Evolutionary conservation across 2,888 invertebrate species (phyloP).

Genomic region (Coecobrya sp.): DNA sequence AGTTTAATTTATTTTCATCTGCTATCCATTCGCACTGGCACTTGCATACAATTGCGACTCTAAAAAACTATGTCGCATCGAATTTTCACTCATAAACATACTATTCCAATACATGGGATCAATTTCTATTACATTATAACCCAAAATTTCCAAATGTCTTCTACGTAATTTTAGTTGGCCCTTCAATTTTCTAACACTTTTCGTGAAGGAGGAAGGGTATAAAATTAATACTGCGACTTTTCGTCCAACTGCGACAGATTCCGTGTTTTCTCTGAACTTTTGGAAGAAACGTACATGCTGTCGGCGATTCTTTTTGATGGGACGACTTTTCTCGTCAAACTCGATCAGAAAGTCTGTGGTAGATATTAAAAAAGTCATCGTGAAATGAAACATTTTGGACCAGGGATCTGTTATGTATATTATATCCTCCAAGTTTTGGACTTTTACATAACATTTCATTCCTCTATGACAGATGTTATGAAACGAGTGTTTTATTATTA

Average conservation of each 20-base stretch:
- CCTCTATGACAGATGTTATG: too few relatives aligned
- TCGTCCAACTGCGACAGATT: slow-evolving; percentile 67
- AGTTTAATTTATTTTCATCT: not conserved
- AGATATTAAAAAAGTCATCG: too few relatives aligned
- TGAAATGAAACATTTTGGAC: not conserved
- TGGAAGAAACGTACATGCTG: slow-evolving; percentile 51
- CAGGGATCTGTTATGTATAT: too few relatives aligned
- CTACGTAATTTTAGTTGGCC: slow-evolving; percentile 89
- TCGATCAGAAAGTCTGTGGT: slow-evolving; percentile 86
- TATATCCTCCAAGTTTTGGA: too few relatives aligned
- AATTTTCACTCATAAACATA: slow-evolving; percentile 89
- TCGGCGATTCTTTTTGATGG: slow-evolving; percentile 68
- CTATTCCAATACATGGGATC: slow-evolving; percentile 89
- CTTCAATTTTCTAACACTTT: slow-evolving; percentile 88
- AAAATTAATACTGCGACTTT: slow-evolving; percentile 89
- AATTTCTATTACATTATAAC: slow-evolving; percentile 90
- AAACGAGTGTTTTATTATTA: slow-evolving; percentile 86
- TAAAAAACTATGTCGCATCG: slow-evolving; percentile 88
- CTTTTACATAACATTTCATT: too few relatives aligned
- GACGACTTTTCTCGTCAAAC: slow-evolving; percentile 84
- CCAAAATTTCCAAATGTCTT: slow-evolving; percentile 91
- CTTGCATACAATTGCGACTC: slow-evolving; percentile 81
- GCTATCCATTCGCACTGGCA: slow-evolving; percentile 16
- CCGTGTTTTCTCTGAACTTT: slow-evolving; percentile 49
- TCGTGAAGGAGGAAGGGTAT: slow-evolving; percentile 88